phyloP scores from a whole-genome alignment of 2,888 invertebrate species.

The Trachelus iudaicus region DNA sequence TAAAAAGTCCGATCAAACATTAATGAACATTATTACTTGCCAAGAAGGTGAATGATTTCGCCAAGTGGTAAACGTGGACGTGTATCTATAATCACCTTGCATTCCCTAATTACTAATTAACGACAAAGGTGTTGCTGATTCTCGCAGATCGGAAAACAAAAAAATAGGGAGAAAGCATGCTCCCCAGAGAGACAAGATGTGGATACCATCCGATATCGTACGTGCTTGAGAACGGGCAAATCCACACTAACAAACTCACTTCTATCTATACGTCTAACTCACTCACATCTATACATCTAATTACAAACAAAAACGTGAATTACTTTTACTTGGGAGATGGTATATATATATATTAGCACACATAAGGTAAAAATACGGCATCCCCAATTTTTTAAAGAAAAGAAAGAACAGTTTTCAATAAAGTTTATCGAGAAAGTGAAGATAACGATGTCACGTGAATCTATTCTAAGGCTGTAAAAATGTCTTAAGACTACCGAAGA shows the following conservation, averaged over 20 bases:
- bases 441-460: not conserved
- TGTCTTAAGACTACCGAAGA: not conserved
- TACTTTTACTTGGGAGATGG: not conserved
- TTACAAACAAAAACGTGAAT: conserved; percentile 12
- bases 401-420: not conserved
- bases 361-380: not conserved
- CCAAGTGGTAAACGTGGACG: conserved; percentile 7
- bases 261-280: conserved; percentile 9
- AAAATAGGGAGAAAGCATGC: not conserved
- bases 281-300: conserved; percentile 2
- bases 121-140: conserved; percentile 18
- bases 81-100: conserved; percentile 11
- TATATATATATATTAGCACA: not conserved
- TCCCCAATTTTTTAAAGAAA: not conserved
- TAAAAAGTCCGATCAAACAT: not conserved
- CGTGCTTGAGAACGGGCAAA: not conserved
- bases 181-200: not conserved
- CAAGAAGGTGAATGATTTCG: conserved; percentile 5
- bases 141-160: conserved; percentile 4
- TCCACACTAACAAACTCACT: conserved; percentile 14
- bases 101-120: conserved; percentile 23
- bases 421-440: not conserved
- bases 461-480: not conserved
- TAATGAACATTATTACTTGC: not conserved
- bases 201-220: not conserved